A percentile compares a stretch with the other conserved stretches of the same genome.
Conservation (phyloP, 2,888 invertebrate species). For the Cantharis lateralis region DNA sequence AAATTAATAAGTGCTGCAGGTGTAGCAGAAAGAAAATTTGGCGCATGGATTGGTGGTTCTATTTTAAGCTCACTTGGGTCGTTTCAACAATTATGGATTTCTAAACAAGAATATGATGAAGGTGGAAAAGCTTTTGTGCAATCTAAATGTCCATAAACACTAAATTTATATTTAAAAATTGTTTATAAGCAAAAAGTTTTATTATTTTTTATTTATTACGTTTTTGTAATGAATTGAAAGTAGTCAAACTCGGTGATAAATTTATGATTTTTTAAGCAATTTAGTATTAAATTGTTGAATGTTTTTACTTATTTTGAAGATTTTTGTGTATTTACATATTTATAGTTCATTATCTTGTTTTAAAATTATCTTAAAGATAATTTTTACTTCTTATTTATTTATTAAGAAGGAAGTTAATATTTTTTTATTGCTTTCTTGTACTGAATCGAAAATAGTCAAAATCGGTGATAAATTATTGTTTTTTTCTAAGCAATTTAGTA, state of each 20-base stretch:
- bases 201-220: background rate
- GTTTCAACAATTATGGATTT: conserved; percentile 80
- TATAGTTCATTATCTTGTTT: too few relatives aligned
- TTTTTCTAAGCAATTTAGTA: background rate
- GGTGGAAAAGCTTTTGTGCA: conserved; percentile 63
- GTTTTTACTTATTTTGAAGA: background rate
- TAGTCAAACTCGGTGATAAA: background rate
- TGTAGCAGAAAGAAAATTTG: conserved; percentile 68
- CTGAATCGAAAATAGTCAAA: background rate
- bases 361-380: too few relatives aligned
- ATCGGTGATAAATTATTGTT: background rate
- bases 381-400: too few relatives aligned
- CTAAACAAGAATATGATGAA: conserved; percentile 77
- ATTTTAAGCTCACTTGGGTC: conserved; percentile 75
- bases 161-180: background rate
- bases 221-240: background rate
- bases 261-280: background rate
- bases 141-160: conserved; percentile 47
- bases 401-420: too few relatives aligned
- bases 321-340: too few relatives aligned
- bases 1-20: conserved; percentile 70
- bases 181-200: background rate
- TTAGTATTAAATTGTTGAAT: background rate
- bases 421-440: background rate
- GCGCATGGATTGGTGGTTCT: conserved; percentile 78